phyloP scores from a whole-genome alignment of 2,888 invertebrate genomes.

The Cloeon dipterum region DNA sequence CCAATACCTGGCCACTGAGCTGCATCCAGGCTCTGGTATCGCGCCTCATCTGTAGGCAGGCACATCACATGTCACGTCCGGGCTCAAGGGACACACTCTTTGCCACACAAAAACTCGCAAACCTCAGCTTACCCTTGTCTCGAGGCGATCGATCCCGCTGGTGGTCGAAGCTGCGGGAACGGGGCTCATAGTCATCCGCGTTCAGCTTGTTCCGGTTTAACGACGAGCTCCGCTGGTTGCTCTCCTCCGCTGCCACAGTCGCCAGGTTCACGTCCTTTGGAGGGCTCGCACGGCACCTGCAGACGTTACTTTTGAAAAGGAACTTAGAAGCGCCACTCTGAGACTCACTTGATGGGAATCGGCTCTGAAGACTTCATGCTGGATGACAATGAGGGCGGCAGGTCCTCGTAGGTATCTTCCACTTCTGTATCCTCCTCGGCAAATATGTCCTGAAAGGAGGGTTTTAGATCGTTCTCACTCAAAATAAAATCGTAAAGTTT shows the following conservation, averaged over 20 bases:
- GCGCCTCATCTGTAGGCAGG: conserved; percentile 28
- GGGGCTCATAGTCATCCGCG: conserved; percentile 24
- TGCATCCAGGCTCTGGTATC: conserved; percentile 38
- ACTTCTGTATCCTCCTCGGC: not conserved
- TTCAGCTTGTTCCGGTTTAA: not conserved
- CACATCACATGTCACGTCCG: conserved; percentile 9
- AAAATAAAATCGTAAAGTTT: no score
- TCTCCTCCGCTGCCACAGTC: not conserved
- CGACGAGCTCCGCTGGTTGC: not conserved
- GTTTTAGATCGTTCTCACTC: no score
- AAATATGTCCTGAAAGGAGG: not conserved
- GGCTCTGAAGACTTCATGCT: conserved; percentile 41
- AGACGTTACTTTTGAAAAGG: not conserved
- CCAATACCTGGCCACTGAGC: conserved; percentile 36
- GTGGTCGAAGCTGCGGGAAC: conserved; percentile 43
- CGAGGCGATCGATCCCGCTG: conserved; percentile 16
- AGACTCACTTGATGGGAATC: conserved; percentile 44
- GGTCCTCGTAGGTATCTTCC: not conserved
- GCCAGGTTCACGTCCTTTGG: not conserved
- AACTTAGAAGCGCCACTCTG: not conserved
- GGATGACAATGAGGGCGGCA: not conserved
- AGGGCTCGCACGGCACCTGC: not conserved
- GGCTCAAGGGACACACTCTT: not conserved
- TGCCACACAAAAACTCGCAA: not conserved
- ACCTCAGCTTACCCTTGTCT: not conserved